Base-by-base conservation (phyloP, 2,888 invertebrate species). In the Phymatocera aterrima region DNA sequence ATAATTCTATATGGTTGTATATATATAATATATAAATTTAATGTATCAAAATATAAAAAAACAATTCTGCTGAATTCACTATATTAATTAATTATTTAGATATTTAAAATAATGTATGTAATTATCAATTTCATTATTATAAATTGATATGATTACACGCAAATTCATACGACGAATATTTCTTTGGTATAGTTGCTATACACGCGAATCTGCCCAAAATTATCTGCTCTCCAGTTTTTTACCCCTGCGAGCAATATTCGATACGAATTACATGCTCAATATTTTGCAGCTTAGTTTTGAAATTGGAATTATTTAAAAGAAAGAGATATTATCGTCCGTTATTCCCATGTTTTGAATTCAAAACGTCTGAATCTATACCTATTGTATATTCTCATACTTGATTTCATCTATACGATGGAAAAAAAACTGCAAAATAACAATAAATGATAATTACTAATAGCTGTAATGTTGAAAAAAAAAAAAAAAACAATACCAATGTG, bases 391-490 rank as follows among this genome's bases (percentile, higher is more conserved):
- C 31, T 68, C 18, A 68, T 24, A 46, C 12, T n/a, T 28, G 46
- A 68, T 43, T 68, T 46, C 46, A 68, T 68, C 24, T 28, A 21
- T 68, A 43, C 24, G 28, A 43, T 46, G 21, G 24, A 68, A 68
- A 68, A 68, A 15, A 43, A 43, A 68, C 6, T 64, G 8, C 21
- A 1, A 64, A 64, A 31, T 37, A 57, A 74, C 18, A 15, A 57
- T 74, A 54, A 34, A 28, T 15, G 68, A 78, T 70, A 31, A 57
- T 74, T 24, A 51, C 12, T 37, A 43, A 78, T 81, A 78, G 79
- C 79, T 65, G 75, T 65, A 68, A 43, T 43, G 15, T 68, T 21
- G 5, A 61, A 78, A 80, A 78, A 79, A 72, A 70, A 74, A 78
- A 60, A 34, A 18, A 74, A 70, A 57, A 64, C 4, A 37, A 72